A percentile compares a stretch with the other conserved stretches of the same genome.
These are phyloP conservation scores for Neodiprion pinetum DNA, from an alignment of 1,140 invertebrate species.

Conservation along the genomic window DNA sequence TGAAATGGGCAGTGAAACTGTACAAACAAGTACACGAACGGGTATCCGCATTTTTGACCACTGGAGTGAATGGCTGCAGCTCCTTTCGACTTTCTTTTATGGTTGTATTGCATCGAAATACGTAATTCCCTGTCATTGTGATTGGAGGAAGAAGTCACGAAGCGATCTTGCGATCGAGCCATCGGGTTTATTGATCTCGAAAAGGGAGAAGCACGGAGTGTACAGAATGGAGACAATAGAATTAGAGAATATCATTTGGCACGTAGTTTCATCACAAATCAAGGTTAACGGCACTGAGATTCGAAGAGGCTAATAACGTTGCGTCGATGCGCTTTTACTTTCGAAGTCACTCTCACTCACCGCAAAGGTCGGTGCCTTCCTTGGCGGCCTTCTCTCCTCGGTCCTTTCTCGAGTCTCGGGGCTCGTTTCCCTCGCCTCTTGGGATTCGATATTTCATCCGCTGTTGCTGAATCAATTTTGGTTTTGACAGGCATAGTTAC, in stretches of 20 bases:
- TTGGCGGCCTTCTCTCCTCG: slow-evolving; percentile 19
- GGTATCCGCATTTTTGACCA: too few species aligned
- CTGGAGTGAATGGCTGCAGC: too few species aligned
- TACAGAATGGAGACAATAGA: background rate
- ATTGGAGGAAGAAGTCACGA: too few species aligned
- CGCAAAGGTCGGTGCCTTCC: slow-evolving; percentile 26
- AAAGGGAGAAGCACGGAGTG: background rate
- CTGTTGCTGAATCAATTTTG: background rate
- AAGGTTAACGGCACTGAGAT: background rate
- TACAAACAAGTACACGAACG: too few species aligned
- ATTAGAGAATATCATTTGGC: background rate
- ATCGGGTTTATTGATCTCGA: background rate
- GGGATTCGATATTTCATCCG: background rate
- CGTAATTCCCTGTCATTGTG: too few species aligned
- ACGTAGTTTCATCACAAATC: background rate
- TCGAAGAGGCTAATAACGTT: slow-evolving; percentile 9
- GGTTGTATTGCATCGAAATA: too few species aligned
- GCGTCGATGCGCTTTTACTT: slow-evolving; percentile 29
- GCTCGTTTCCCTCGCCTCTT: background rate
- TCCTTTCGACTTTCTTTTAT: too few species aligned
- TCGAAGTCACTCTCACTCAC: slow-evolving; percentile 41
- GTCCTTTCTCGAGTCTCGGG: background rate
- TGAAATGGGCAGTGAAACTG: too few species aligned
- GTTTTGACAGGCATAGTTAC: background rate
- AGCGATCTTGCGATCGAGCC: too few species aligned